phyloP scores from a whole-genome alignment of 1,140 invertebrate genomes.

The Bombus superbus region DNA sequence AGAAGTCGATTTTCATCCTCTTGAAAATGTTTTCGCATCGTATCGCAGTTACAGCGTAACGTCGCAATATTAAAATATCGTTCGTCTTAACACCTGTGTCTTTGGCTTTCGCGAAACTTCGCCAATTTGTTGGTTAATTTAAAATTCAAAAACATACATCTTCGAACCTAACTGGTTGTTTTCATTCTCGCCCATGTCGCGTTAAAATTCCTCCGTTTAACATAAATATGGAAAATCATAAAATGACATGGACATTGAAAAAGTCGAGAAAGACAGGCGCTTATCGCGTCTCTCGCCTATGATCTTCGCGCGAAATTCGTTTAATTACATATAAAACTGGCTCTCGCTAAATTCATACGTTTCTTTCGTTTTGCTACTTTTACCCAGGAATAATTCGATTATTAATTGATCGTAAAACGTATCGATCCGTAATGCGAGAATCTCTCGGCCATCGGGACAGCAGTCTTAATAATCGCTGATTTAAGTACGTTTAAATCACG shows the following conservation, averaged over 20 bases:
- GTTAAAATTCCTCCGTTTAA: not conserved
- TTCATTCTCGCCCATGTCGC: too few species aligned
- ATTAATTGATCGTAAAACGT: not conserved
- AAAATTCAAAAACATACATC: too few species aligned
- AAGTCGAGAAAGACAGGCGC: rapidly evolving
- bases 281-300: not conserved
- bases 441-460: conserved; percentile 55
- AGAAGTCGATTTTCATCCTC: too few species aligned
- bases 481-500: conserved; percentile 39
- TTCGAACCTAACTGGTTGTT: too few species aligned
- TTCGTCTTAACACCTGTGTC: too few species aligned
- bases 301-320: not conserved
- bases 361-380: not conserved
- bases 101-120: too few species aligned
- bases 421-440: conserved; percentile 8
- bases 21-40: rapidly evolving
- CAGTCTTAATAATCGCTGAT: conserved; percentile 68
- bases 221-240: rapidly evolving
- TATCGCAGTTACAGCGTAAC: too few species aligned
- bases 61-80: too few species aligned
- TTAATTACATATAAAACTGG: not conserved
- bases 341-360: not conserved
- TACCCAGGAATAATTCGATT: too few species aligned
- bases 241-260: not conserved
- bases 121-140: too few species aligned